Conservation (phyloP, 2,113 vertebrate genomes). For the Craseonycteris thonglongyai region DNA sequence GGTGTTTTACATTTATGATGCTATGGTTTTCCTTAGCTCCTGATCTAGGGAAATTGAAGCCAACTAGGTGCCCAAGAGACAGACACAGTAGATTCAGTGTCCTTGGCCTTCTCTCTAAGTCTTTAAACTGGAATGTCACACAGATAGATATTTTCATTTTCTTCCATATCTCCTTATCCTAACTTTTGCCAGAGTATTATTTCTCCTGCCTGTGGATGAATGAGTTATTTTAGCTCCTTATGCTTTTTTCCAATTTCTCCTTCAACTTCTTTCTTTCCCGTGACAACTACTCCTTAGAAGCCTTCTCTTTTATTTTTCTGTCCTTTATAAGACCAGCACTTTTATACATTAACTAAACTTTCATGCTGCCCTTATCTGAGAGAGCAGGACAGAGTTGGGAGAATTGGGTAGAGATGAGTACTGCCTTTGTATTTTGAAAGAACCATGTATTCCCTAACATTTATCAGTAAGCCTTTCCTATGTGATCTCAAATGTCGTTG, state of each 20-base stretch:
- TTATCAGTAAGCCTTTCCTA: background rate
- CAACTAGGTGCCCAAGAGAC: background rate
- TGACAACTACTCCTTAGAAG: background rate
- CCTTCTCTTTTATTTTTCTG: background rate
- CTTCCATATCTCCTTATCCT: background rate
- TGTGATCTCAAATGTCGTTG: background rate
- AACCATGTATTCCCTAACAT: background rate
- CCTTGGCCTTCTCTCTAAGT: background rate
- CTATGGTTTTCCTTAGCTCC: background rate
- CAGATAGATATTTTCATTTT: background rate
- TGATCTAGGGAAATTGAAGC: background rate
- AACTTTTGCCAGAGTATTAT: background rate
- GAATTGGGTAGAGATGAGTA: background rate
- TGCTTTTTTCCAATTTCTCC: background rate
- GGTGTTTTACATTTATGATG: background rate
- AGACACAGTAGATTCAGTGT: background rate
- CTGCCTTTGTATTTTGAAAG: background rate
- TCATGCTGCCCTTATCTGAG: background rate
- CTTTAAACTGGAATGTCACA: background rate
- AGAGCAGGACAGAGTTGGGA: background rate
- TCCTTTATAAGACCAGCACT: background rate
- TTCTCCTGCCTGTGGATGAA: background rate
- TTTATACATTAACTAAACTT: background rate
- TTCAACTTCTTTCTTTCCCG: background rate
- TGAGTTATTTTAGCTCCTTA: background rate